Evolutionary conservation across 2,797 vertebrate genomes (phyloP).

Genomic region (Channallabes apus): DNA sequence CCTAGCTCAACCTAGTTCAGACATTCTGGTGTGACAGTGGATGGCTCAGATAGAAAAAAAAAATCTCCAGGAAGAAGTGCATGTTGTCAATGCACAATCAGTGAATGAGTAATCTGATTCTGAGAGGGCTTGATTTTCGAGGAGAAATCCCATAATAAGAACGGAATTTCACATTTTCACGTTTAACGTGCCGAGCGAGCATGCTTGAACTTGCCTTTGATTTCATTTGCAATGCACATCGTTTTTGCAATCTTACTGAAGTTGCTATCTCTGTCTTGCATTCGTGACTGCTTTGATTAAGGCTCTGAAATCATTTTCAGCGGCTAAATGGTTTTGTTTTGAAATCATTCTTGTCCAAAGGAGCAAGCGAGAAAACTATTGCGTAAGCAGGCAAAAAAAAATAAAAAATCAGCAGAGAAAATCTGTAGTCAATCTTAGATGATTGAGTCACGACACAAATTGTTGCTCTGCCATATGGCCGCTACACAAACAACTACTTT

Average conservation of each 20-base stretch:
- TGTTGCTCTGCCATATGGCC: constrained; percentile 36
- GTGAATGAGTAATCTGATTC: background rate
- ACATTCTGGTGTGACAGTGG: background rate
- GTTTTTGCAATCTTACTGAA: constrained; percentile 45
- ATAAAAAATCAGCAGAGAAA: constrained; percentile 33
- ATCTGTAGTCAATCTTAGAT: constrained; percentile 33
- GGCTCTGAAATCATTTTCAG: constrained; percentile 15
- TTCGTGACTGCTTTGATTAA: constrained; percentile 35
- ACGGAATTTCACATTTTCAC: constrained; percentile 39
- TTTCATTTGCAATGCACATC: constrained; percentile 50
- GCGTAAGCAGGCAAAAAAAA: constrained; percentile 16
- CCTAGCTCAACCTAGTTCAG: background rate
- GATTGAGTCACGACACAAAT: constrained; percentile 44
- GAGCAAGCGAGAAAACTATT: constrained; percentile 19
- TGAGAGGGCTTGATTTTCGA: constrained; percentile 1
- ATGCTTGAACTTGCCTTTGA: constrained; percentile 48
- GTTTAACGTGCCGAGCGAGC: constrained; percentile 29
- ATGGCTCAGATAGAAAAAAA: background rate
- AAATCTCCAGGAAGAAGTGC: constrained; percentile 14
- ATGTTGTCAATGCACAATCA: constrained; percentile 40
- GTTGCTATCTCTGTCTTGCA: constrained; percentile 29
- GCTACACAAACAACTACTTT: constrained; percentile 47
- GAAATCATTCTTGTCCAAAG: constrained; percentile 29
- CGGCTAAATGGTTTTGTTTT: constrained; percentile 29
- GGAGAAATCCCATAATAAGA: constrained; percentile 48